A percentile compares a stretch with the other conserved stretches of the same genome.
These are phyloP conservation scores for Deroptyus accipitrinus DNA, from an alignment of 2,113 vertebrate species.

Conservation along the genomic window DNA sequence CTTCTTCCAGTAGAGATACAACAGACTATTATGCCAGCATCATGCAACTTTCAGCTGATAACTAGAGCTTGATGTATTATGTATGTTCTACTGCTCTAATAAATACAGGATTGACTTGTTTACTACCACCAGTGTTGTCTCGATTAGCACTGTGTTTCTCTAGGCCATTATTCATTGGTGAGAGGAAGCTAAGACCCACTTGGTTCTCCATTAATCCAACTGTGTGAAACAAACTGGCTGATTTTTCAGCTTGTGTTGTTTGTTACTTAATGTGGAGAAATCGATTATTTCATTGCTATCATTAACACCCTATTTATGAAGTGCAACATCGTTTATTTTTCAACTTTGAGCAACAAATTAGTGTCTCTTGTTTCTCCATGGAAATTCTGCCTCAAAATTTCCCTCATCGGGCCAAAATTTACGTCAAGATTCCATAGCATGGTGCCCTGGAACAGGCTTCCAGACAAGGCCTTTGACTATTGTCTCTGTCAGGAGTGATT, in stretches of 20 bases:
- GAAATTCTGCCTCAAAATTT: neutral
- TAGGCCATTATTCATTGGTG: slow-evolving; percentile 44
- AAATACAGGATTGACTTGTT: slow-evolving; percentile 74
- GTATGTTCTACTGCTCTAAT: slow-evolving; percentile 64
- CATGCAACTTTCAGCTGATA: slow-evolving; percentile 58
- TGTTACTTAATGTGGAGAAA: slow-evolving; percentile 46
- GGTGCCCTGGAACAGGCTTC: neutral
- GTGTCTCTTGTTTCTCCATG: neutral
- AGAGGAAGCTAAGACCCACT: slow-evolving; percentile 27
- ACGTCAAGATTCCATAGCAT: neutral
- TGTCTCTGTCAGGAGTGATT: neutral
- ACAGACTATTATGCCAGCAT: slow-evolving; percentile 35
- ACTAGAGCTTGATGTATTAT: slow-evolving; percentile 64
- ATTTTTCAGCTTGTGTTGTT: slow-evolving; percentile 37
- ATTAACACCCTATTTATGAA: slow-evolving; percentile 41
- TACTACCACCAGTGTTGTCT: slow-evolving; percentile 49
- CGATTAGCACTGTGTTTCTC: slow-evolving; percentile 64
- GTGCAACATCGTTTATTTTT: neutral
- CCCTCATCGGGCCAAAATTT: neutral
- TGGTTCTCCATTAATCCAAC: slow-evolving; percentile 44
- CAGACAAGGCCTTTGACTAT: neutral
- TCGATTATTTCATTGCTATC: slow-evolving; percentile 1
- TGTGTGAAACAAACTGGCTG: slow-evolving; percentile 43
- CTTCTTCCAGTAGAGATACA: slow-evolving; percentile 26
- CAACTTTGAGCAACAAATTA: neutral